phyloP scores from a whole-genome alignment of 2,113 vertebrate species.

The Bungarus multicinctus region DNA sequence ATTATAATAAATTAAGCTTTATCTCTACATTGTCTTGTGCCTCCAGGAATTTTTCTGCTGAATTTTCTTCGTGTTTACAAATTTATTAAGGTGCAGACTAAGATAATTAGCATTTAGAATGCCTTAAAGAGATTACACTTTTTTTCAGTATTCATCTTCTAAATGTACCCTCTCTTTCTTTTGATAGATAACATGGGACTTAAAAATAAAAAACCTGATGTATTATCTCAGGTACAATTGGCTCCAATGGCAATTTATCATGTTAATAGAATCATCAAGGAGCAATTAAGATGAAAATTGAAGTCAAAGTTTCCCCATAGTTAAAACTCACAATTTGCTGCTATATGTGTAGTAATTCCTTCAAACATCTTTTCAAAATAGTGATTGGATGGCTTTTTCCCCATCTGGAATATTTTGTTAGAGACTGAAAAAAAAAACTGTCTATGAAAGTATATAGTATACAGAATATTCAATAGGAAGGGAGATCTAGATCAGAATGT shows the following conservation, averaged over 20 bases:
- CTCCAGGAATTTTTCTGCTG: not conserved
- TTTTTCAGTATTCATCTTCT: not conserved
- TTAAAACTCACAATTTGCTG: not conserved
- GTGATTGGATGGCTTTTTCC: not conserved
- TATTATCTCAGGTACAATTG: not conserved
- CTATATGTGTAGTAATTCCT: not conserved
- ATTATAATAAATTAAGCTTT: not conserved
- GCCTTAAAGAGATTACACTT: not conserved
- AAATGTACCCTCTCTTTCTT: not conserved
- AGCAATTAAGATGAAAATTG: not conserved
- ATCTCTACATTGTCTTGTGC: not conserved
- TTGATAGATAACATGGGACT: not conserved
- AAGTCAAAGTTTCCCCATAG: not conserved
- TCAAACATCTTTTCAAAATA: not conserved
- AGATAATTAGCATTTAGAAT: not conserved
- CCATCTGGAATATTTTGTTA: not conserved
- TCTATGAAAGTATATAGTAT: no score
- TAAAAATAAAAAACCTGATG: not conserved
- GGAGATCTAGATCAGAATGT: not conserved
- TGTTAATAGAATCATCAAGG: not conserved
- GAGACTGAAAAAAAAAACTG: not conserved
- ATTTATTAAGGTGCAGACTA: not conserved
- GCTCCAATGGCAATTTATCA: not conserved
- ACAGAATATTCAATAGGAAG: no score
- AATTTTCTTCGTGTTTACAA: not conserved